Conservation (phyloP, 2,113 vertebrate genomes). For the Mobula birostris region DNA sequence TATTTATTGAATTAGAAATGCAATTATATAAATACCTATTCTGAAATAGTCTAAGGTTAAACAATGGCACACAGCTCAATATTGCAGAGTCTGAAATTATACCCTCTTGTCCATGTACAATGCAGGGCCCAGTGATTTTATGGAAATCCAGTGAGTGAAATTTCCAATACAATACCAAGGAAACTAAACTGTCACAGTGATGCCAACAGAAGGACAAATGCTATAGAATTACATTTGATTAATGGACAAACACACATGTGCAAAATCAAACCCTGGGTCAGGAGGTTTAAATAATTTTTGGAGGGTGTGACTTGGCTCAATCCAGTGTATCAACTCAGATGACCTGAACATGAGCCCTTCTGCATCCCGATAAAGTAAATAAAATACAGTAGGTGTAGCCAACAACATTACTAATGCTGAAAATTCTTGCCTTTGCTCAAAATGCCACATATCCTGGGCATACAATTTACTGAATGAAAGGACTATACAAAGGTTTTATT, state of each 20-base stretch:
- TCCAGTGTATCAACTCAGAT: not conserved
- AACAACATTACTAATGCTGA: not conserved
- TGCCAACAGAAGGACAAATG: not conserved
- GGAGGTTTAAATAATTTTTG: not conserved
- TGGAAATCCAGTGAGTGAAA: not conserved
- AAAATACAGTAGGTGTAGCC: not conserved
- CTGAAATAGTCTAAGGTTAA: not conserved
- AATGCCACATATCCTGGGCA: not conserved
- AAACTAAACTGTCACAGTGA: not conserved
- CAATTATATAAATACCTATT: not conserved
- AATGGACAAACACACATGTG: not conserved
- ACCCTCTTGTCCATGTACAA: not conserved
- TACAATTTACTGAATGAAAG: not conserved
- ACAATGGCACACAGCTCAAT: not conserved
- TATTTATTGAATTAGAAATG: not conserved
- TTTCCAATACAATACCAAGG: not conserved
- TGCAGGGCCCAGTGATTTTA: not conserved
- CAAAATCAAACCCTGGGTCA: not conserved
- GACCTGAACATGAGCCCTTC: not conserved
- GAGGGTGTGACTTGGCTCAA: constrained; percentile 14
- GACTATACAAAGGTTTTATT: not conserved
- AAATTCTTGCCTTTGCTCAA: not conserved
- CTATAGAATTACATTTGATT: not conserved
- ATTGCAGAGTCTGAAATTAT: not conserved
- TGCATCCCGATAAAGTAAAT: not conserved